Conservation (phyloP, 2,888 invertebrate genomes). For the Automeris io region DNA sequence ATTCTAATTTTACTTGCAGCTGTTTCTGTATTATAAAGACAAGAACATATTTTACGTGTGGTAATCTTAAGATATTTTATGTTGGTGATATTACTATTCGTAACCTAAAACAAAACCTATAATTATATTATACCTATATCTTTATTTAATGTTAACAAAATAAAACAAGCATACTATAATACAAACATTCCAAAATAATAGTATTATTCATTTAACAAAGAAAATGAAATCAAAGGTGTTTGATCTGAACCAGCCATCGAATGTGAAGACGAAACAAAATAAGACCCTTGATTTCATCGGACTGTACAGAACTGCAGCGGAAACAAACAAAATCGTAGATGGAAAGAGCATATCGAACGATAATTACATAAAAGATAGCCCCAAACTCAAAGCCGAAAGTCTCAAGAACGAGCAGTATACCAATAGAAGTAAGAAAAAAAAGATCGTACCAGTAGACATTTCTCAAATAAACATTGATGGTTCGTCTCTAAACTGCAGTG, state of each 20-base stretch:
- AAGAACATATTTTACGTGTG: too few relatives aligned
- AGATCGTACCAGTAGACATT: conserved; percentile 27
- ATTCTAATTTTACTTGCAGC: too few relatives aligned
- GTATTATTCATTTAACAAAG: too few relatives aligned
- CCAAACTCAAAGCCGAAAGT: conserved; percentile 17
- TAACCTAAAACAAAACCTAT: too few relatives aligned
- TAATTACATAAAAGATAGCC: conserved; percentile 17
- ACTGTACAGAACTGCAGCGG: conserved; percentile 44
- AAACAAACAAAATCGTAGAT: conserved; percentile 29
- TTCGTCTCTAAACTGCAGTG: conserved; percentile 18
- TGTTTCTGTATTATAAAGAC: too few relatives aligned
- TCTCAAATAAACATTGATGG: conserved; percentile 37
- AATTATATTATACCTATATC: too few relatives aligned
- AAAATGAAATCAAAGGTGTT: conserved; percentile 47
- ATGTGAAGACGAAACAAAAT: conserved; percentile 26
- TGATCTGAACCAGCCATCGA: conserved; percentile 22
- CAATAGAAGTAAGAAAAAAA: conserved; percentile 36
- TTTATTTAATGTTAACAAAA: too few relatives aligned
- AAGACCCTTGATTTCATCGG: conserved; percentile 46
- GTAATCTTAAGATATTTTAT: too few relatives aligned
- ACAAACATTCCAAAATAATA: too few relatives aligned
- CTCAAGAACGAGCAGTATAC: conserved; percentile 26
- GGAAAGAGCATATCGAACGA: conserved; percentile 23
- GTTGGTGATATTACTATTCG: too few relatives aligned
- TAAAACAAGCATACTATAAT: too few relatives aligned